Evolutionary conservation across 2,797 vertebrate genomes (phyloP), one percentile per base, ranked within the genome.

Genomic region (Enteromius radiatus): DNA sequence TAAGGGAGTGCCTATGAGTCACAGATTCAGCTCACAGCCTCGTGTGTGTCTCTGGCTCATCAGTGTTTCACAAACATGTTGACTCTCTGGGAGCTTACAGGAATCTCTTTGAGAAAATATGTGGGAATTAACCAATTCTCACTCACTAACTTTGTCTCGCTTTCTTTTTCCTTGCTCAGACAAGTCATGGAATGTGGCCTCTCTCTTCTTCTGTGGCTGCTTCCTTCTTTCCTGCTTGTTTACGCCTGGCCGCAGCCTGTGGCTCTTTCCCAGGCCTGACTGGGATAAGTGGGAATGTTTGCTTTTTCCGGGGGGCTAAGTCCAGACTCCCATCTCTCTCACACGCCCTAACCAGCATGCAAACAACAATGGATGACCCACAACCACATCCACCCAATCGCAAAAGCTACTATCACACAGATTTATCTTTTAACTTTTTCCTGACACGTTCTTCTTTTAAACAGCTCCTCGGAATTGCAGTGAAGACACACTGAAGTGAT

Each of bases 161-260:
- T 67, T 56, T 68, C 65, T 26, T 36, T 78, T 73, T 61, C 83
- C 76, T 67, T 85, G 80, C 84, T 88, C 69, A 85, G 85, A 88
- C 87, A 88, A 85, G 85, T 78, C 84, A 81, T 84, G 87, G 87
- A 86, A 88, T 88, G 87, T 81, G 69, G 68, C 26, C 36, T 31
- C 76, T 73, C 79, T 73, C 76, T 73, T 63, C 77, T 69, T 84
- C 59, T 86, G 23, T 67, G 38, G 36, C 31, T 43, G 71, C 2
- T 76, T 82, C 69, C 26, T 49, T 76, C 67, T 79, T 80, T 80
- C 33, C 68, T 75, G 74, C 78, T 76, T 84, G 74, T 88, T 86
- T 84, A 78, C 17, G 69, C 68, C 69, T 41, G 67, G 76, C 65
- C 67, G 19, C 41, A 70, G 54, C 19, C 73, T 64, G 47, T 77